Evolutionary conservation across 2,113 vertebrate genomes (phyloP).

Genomic region (Addax nasomaculatus): DNA sequence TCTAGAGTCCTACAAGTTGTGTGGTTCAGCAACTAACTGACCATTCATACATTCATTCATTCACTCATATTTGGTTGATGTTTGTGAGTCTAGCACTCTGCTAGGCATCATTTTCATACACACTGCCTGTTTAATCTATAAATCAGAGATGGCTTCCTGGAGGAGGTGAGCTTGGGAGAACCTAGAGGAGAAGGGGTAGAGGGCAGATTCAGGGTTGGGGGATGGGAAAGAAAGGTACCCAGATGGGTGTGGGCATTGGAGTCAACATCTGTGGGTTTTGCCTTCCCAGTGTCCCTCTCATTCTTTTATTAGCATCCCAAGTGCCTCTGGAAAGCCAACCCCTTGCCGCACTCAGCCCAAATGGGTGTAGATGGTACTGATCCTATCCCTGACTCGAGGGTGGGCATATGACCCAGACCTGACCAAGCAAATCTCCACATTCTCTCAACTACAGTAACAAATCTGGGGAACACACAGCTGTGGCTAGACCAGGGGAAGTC

Average conservation of each 20-base stretch:
- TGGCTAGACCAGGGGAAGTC: neutral
- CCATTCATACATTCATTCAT: neutral
- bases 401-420: neutral
- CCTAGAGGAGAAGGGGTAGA: neutral
- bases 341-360: neutral
- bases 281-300: neutral
- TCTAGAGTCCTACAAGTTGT: neutral
- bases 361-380: neutral
- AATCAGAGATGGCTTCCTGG: neutral
- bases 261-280: neutral
- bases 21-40: neutral
- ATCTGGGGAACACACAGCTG: neutral
- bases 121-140: fast-evolving
- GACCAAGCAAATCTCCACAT: neutral
- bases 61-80: neutral
- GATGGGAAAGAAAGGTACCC: neutral
- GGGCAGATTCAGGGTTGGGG: neutral
- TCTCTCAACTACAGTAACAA: neutral
- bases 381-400: neutral
- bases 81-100: neutral
- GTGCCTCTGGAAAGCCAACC: neutral
- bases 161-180: neutral
- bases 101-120: neutral
- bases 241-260: neutral
- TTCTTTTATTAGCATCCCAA: neutral